Base-by-base conservation (phyloP, 2,113 vertebrate species). In the Sylvicapra grimmia region DNA sequence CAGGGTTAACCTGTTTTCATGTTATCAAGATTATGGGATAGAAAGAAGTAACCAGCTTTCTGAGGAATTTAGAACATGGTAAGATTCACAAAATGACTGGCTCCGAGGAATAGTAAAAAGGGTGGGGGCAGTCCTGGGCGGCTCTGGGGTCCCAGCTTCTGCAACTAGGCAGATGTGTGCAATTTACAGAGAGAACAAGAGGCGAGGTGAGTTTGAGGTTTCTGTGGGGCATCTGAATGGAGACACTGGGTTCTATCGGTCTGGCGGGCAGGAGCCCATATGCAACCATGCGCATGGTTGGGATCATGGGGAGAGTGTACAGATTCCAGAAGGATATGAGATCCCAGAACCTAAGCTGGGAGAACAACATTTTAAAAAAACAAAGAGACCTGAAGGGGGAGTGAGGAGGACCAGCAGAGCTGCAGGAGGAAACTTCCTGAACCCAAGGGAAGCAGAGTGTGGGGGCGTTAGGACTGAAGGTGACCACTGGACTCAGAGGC, bases 201-300 rank as follows among this genome's bases (percentile, higher is more conserved):
- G 21, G 4, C 16, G 33, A 84, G 53, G 16, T 14, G 29, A 44
- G 18, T n/a, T 10, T 33, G 75, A 72, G 44, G 49, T 10, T 8
- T 83, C 27, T 11, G 9, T 2, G 15, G 51, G 83, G 75, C 40
- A 36, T 21, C 59, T 3, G 3, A 49, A 58, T 3, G 29, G 61
- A 21, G 29, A 54, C 4, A 8, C 1, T 1, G 2, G 72, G 68
- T 47, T 21, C 33, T 1, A 1, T 13, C 47, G 13, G 51, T 8
- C 51, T 44, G 33, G 84, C 59, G 10, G 44, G 79, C 25, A 27
- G 91, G 25, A 51, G 63, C 1, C 0, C 21, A 1, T 5, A 51
- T 11, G 47, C 23, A 56, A 63, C 19, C 16, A 7, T 4, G 53
- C 15, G 15, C 1, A 5, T 14, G 25, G 84, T 49, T 25, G 36